These are phyloP conservation scores for Athene noctua DNA, from an alignment of 2,113 vertebrate genomes.

Conservation along the genomic window DNA sequence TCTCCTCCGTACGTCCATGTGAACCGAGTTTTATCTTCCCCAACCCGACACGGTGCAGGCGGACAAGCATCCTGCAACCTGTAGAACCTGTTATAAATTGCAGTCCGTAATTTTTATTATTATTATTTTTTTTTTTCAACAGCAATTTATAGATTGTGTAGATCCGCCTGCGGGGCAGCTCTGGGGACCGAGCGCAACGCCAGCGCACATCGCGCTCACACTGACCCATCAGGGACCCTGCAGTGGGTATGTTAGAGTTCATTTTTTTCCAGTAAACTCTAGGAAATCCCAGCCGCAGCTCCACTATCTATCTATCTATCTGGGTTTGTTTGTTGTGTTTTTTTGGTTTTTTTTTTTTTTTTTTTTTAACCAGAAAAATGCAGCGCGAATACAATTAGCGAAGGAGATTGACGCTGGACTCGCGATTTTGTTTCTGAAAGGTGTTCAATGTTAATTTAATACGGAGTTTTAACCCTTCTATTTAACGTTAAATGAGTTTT, in stretches of 20 bases:
- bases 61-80: neutral
- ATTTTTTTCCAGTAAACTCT: neutral
- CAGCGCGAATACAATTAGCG: accelerated
- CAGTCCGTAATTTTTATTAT: neutral
- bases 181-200: accelerated
- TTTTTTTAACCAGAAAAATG: neutral
- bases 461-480: neutral
- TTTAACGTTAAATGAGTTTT: neutral
- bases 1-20: accelerated
- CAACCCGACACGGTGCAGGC: accelerated
- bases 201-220: neutral
- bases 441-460: neutral
- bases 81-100: neutral
- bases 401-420: accelerated
- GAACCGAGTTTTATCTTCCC: accelerated
- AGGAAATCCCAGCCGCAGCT: neutral
- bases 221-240: accelerated
- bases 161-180: accelerated
- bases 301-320: too few species aligned
- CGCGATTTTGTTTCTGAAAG: neutral
- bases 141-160: neutral
- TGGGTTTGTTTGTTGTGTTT: too few species aligned
- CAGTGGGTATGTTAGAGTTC: accelerated
- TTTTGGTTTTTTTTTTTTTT: too few species aligned
- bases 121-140: neutral